Base-by-base conservation (phyloP, 2,888 invertebrate species). In the Creontiades dilutus region DNA sequence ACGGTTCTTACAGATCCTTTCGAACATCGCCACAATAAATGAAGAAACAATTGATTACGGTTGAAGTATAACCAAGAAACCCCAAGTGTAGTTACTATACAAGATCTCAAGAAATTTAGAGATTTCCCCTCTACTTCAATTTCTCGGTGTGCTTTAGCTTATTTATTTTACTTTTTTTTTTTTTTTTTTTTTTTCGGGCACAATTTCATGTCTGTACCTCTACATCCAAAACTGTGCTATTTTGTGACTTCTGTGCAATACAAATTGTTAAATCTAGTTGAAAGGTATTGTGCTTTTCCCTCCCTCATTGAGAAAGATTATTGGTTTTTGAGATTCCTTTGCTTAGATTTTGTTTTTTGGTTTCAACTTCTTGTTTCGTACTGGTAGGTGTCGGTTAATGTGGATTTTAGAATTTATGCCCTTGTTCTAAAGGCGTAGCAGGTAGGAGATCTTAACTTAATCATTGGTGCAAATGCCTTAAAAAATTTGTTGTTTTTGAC, bases 161-260 rank as follows among this genome's bases (percentile, higher is more conserved):
- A n/a, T n/a, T n/a, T n/a, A n/a, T n/a, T n/a, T n/a, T n/a, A n/a
- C n/a, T n/a, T n/a, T n/a, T 80, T 80, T 19, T 47, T 80, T 80
- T 80, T 19, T 47, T 80, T 23, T 37, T 11, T 12, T 68, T 68
- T 68, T 23, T 19, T 68, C 19, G 68, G 23, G 68, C 68, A 23
- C 5, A 52, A 52, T 68, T 68, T 23, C 68, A 23, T 68, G 68
- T 68, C 23, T 68, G 68, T 68, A 7, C 52, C 52, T 52, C 11
- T 52, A 13, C 11, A 14, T 27, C 68, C 27, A 23, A 12, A 12
- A 23, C 19, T 16, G 78, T 75, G 75, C 78, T 80, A 46, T 46
- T 80, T 46, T 80, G 78, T 80, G 78, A 80, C 16, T 78, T n/a
- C 78, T 37, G 85, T 85, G 85, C 85, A 85, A 85, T 85, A 85